phyloP scores from a whole-genome alignment of 2,888 invertebrate species.

The Sesia apiformis region DNA sequence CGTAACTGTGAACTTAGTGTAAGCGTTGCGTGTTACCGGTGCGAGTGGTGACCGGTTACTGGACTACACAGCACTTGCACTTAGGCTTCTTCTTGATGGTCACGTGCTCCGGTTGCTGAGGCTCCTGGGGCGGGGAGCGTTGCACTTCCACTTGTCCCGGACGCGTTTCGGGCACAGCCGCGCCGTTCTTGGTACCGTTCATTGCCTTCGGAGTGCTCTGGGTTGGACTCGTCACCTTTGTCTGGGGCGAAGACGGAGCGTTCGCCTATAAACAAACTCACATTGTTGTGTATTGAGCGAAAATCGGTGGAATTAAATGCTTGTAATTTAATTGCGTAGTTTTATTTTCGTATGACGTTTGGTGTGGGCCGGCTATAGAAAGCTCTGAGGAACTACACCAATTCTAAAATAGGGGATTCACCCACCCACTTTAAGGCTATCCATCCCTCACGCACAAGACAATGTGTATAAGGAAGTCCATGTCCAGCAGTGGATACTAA shows the following conservation, averaged over 20 bases:
- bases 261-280: too few species aligned
- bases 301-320: too few species aligned
- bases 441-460: too few species aligned
- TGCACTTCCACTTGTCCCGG: constrained; percentile 81
- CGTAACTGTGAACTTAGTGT: not conserved
- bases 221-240: constrained; percentile 13
- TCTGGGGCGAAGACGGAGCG: not conserved
- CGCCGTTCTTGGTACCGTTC: constrained; percentile 68
- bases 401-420: too few species aligned
- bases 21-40: not conserved
- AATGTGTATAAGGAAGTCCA: too few species aligned
- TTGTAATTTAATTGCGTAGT: too few species aligned
- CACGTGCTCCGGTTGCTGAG: constrained; percentile 91
- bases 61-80: constrained; percentile 95
- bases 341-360: too few species aligned
- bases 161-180: constrained; percentile 39
- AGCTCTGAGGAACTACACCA: too few species aligned
- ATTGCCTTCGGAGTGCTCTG: constrained; percentile 53
- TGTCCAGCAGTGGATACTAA: too few species aligned
- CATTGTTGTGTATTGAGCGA: too few species aligned
- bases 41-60: constrained; percentile 70
- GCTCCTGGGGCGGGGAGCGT: constrained; percentile 83
- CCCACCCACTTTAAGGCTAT: too few species aligned
- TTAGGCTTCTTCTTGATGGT: constrained; percentile 96
- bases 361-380: too few species aligned